Base-by-base conservation (phyloP, 2,888 invertebrate species). In the Cephonodes hylas region DNA sequence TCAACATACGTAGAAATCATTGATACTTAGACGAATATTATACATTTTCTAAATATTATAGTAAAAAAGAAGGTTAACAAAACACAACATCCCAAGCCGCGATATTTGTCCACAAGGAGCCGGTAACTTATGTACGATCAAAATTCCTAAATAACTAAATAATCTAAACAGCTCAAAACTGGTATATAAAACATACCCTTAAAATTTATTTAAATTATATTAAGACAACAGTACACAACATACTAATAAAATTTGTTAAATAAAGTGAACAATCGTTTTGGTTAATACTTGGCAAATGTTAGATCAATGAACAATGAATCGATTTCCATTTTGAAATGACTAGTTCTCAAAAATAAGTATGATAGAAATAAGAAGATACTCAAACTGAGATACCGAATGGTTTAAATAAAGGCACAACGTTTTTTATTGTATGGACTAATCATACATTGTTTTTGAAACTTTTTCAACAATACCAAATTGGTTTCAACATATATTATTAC, bases 171-270 rank as follows among this genome's bases (percentile, higher is more conserved):
- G 38, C 69, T 72, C 76, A 79, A 74, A 77, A 78, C 70, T 74
- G 83, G 85, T 80, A 84, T 80, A 76, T 83, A 79, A 77, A 85
- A 86, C 82, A 85, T 84, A 84, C 83, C 53, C 81, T 63, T 73
- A 79, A 73, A 72, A 75, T 80, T 73, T 68, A 80, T 80, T 85
- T 83, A 86, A 88, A 86, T 80, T 84, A 87, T 83, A 80, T 77
- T 84, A 86, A 81, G 61, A 69, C 77, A 79, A 80, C 76, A 83
- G 75, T 83, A 82, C 82, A 89, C 88, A 91, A 91, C 89, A 76
- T 83, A 85, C 83, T 84, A 81, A 90, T 91, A 91, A 89, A 91
- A 90, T 91, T 90, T 89, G 81, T 88, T 88, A 88, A 89, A 80
- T 71, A 81, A 82, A 80, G 81, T 85, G 85, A 91, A 91, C 90